Conservation (phyloP, 2,113 vertebrate species). For the Plecotus auritus region DNA sequence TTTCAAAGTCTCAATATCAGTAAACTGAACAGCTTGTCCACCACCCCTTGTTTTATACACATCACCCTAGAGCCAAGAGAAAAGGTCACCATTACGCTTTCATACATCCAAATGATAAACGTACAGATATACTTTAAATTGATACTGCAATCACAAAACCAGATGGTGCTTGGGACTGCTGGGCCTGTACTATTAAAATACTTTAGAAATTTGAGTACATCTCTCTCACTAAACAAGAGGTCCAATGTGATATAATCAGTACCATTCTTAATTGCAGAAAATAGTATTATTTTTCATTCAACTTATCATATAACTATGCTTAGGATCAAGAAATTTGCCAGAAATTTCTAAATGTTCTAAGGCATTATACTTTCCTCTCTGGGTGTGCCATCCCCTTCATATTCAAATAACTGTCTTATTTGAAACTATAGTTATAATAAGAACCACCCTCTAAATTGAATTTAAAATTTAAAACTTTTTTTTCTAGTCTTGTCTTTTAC, state of each 20-base stretch:
- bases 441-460: not conserved
- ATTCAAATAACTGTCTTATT: not conserved
- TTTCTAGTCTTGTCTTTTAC: not conserved
- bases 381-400: not conserved
- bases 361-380: not conserved
- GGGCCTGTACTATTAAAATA: not conserved
- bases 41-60: slow-evolving; percentile 95
- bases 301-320: not conserved
- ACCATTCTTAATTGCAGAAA: not conserved
- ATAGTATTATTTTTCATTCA: not conserved
- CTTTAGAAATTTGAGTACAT: not conserved
- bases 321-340: not conserved
- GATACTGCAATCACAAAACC: slow-evolving; percentile 16
- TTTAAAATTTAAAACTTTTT: not conserved
- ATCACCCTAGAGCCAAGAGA: slow-evolving; percentile 85
- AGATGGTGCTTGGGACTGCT: not conserved
- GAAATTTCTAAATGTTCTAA: not conserved
- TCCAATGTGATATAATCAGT: not conserved
- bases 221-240: not conserved
- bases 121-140: not conserved
- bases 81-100: slow-evolving; percentile 21
- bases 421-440: not conserved
- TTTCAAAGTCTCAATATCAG: slow-evolving; percentile 92
- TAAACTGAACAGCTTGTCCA: slow-evolving; percentile 96
- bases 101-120: not conserved